Conservation (phyloP, 2,113 vertebrate species). For the Pituophis catenifer region DNA sequence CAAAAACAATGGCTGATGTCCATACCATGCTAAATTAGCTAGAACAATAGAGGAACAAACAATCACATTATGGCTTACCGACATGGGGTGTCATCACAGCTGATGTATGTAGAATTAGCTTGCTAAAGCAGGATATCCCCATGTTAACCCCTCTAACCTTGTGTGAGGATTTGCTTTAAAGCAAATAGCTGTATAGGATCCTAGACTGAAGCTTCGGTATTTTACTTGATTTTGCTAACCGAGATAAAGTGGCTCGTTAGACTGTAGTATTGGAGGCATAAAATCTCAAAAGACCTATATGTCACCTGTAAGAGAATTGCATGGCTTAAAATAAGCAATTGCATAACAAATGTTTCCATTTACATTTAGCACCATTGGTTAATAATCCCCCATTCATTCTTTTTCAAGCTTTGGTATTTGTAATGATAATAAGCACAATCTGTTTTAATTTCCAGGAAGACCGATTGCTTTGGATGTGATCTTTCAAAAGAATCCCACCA, state of each 20-base stretch:
- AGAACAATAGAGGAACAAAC: neutral
- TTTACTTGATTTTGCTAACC: neutral
- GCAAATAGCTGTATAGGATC: neutral
- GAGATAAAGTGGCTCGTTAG: neutral
- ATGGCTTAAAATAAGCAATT: neutral
- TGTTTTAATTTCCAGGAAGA: neutral
- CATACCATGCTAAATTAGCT: neutral
- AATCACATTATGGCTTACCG: neutral
- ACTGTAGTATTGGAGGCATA: neutral
- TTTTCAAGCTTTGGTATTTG: neutral
- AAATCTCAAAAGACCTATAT: neutral
- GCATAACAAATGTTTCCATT: neutral
- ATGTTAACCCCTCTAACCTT: neutral
- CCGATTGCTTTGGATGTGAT: neutral
- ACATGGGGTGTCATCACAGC: neutral
- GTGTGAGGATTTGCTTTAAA: neutral
- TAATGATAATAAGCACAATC: neutral
- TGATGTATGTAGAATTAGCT: neutral
- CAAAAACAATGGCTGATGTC: neutral
- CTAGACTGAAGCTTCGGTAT: neutral
- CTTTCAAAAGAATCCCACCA: neutral
- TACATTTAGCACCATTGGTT: neutral
- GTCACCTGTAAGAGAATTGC: neutral
- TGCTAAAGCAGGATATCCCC: too few relatives aligned
- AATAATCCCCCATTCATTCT: neutral